Evolutionary conservation across 53 echinoderm and acorn worm species (phyloP), one percentile per base, ranked within the genome.

Genomic region (Luidia sarsii): DNA sequence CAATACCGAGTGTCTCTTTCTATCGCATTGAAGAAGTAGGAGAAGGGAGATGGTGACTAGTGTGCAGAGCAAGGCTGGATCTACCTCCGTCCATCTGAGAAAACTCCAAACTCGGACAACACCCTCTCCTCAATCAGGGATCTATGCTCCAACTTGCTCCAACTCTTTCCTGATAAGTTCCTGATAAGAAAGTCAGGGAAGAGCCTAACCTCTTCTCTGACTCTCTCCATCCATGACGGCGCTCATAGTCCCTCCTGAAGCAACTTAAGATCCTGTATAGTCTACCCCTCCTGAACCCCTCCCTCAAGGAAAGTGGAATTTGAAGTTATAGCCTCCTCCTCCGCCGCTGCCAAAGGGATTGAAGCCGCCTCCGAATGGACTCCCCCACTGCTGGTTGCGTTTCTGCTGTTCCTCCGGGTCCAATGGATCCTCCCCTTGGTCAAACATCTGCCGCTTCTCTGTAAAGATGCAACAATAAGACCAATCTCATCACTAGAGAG

Each of bases 261-360:
- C 33, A 23, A 2, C 33, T 61, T 32, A 33, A 61, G n/a, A n/a
- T n/a, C n/a, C n/a, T n/a, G n/a, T n/a, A n/a, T n/a, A n/a, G n/a
- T n/a, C 19, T 16, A 39, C 21, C 35, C 31, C 39, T 62, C 14
- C 38, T 4, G 4, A 57, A 56, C 19, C 69, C 27, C 35, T 50
- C 20, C 13, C 30, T 72, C 72, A 72, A 28, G 60, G 88, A 41
- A 85, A 89, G 46, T 91, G 82, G 39, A 90, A 87, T 36, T 89
- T 91, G 14, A 91, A 92, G 21, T 82, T 71, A 39, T 82, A 87
- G 15, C 74, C 57, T 25, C 89, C 77, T 33, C 85, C 80, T 0
- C 93, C 93, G 0, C 95, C 95, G 13, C 90, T 83, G 29, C 92
- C 96, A 39, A 97, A 97, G 0, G 97, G 97, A 52, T 97, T 97